phyloP scores from a whole-genome alignment of 2,113 vertebrate species.

The Corydoras maculifer region DNA sequence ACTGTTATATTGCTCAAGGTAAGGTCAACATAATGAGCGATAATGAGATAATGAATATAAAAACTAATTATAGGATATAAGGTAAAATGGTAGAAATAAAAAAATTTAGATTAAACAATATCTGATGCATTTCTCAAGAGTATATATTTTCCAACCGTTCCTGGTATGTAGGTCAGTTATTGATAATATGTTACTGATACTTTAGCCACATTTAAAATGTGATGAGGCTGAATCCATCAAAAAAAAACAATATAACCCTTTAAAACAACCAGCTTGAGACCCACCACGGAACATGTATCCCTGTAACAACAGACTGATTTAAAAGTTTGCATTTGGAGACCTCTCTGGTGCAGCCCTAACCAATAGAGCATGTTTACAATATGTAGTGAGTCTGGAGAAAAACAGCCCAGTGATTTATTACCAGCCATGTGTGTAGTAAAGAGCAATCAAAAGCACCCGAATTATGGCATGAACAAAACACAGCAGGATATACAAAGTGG shows the following conservation, averaged over 20 bases:
- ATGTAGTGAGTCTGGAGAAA: slow-evolving; percentile 18
- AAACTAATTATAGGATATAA: too few species aligned
- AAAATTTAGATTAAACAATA: too few species aligned
- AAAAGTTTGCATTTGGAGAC: slow-evolving; percentile 35
- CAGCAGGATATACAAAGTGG: neutral
- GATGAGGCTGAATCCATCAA: slow-evolving; percentile 26
- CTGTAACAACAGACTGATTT: slow-evolving; percentile 37
- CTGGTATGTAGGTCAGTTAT: too few species aligned
- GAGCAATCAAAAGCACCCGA: slow-evolving; percentile 38
- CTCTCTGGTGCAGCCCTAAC: slow-evolving; percentile 2
- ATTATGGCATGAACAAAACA: slow-evolving; percentile 18
- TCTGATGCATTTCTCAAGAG: too few species aligned
- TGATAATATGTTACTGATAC: slow-evolving; percentile 9
- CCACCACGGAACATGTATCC: slow-evolving; percentile 33
- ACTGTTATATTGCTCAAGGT: too few species aligned
- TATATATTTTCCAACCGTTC: too few species aligned
- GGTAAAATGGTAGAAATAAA: too few species aligned
- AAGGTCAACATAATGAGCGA: too few species aligned
- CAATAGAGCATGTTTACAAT: slow-evolving; percentile 28
- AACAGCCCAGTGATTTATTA: slow-evolving; percentile 33
- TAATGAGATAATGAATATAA: too few species aligned
- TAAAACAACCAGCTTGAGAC: slow-evolving; percentile 38
- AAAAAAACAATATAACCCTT: slow-evolving; percentile 24
- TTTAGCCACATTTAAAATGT: slow-evolving; percentile 30
- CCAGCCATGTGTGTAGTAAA: slow-evolving; percentile 25